Base-by-base conservation (phyloP, 2,888 invertebrate species). In the Myathropa florea region DNA sequence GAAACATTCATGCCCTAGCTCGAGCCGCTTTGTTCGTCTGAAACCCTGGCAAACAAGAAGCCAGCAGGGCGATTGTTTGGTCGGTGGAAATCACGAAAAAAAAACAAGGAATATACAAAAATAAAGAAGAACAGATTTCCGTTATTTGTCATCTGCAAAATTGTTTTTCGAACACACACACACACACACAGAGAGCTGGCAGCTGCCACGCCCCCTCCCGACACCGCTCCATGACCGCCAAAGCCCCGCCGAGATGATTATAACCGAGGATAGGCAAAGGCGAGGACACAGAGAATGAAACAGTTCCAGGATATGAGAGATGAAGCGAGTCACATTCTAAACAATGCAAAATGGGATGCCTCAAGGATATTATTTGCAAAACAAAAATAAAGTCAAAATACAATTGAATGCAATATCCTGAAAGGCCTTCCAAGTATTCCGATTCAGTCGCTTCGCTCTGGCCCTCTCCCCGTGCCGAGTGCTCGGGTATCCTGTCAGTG, bases 391-490 rank as follows among this genome's bases (percentile, higher is more conserved):
- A 86, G 82, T 83, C 86, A 76, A 86, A 86, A 86, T 83, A 86
- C 86, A 86, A 86, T 86, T 86, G 86, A 86, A 86, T 86, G 86
- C 86, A 86, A 86, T 86, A 86, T 86, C 86, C 86, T 86, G 86
- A 86, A 86, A 86, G 75, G 86, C 86, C 86, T 83, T 46, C 68
- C 83, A 83, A 83, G 83, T 86, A 86, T 86, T 83, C 83, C 65
- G 53, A 46, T 53, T 73, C 26, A 33, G 33, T 33, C 61, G 73
- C 23, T 55, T 46, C 36, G 10, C 61, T 36, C 55, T 21, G 21
- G 36, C n/a, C 9, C 46, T 7, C 18, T 46, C 46, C 1, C 1
- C 46, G 46, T 46, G n/a, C n/a, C 46, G n/a, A 46, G 2, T 21
- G 0, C 46, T 18, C 33, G n/a, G 39, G 9, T 18, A 46, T 46